These are phyloP conservation scores for Anableps anableps DNA, from an alignment of 2,797 vertebrate species.

Conservation along the genomic window DNA sequence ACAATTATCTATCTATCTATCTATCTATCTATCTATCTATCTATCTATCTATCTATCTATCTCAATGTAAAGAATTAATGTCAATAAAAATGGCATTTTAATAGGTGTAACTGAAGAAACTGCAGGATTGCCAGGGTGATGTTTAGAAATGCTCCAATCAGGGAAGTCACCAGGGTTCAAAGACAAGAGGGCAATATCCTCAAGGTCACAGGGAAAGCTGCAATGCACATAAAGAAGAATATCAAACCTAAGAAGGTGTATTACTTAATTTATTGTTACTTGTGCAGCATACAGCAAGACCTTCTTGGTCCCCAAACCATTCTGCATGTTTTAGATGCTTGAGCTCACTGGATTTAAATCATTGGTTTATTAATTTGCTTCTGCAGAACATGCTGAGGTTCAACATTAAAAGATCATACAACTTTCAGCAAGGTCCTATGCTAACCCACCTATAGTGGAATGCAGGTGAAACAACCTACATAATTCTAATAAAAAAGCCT, in stretches of 20 bases:
- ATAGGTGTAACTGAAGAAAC: no score
- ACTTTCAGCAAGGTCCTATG: not conserved
- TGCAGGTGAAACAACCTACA: not conserved
- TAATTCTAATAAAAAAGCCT: not conserved
- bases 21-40: no score
- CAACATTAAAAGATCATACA: not conserved
- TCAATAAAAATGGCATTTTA: not conserved
- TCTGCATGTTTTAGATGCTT: not conserved
- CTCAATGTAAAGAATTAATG: not conserved
- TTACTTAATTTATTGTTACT: not conserved
- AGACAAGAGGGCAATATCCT: not conserved
- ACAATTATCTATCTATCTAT: no score
- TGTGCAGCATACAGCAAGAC: no score
- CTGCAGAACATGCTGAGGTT: not conserved
- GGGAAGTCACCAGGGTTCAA: not conserved
- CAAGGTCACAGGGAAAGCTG: not conserved
- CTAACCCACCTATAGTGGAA: not conserved
- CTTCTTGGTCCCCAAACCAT: not conserved
- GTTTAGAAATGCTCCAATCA: not conserved
- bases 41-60: not conserved
- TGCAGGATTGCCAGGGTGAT: no score
- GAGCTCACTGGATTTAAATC: not conserved
- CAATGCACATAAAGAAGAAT: not conserved
- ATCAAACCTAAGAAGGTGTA: not conserved
- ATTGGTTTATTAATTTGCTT: not conserved